phyloP scores from a whole-genome alignment of 2,113 vertebrate genomes.

The Misgurnus anguillicaudatus region DNA sequence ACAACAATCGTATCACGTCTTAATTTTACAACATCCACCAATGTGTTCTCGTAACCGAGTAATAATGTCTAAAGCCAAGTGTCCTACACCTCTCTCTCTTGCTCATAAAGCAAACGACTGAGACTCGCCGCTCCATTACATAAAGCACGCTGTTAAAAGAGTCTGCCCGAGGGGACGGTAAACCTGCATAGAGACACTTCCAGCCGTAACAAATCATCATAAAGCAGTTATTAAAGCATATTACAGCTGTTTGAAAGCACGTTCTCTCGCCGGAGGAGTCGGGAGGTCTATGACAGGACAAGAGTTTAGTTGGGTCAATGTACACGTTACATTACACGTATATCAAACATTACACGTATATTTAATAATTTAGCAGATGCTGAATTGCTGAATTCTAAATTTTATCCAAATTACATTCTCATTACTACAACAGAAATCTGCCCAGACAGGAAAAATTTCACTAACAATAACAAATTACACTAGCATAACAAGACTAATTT shows the following conservation, averaged over 20 bases:
- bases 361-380: too few species aligned
- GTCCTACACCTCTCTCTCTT: conserved; percentile 42
- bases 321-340: too few species aligned
- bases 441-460: too few species aligned
- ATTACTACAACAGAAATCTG: too few species aligned
- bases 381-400: too few species aligned
- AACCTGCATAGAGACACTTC: conserved; percentile 58
- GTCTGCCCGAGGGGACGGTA: conserved; percentile 50
- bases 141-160: conserved; percentile 62
- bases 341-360: too few species aligned
- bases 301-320: conserved; percentile 26
- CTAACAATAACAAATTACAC: too few species aligned
- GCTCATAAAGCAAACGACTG: conserved; percentile 65
- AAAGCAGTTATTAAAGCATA: conserved; percentile 73
- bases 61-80: conserved; percentile 52
- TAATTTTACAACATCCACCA: too few species aligned
- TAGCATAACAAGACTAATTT: too few species aligned
- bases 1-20: too few species aligned
- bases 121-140: conserved; percentile 61
- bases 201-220: conserved; percentile 72
- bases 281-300: conserved; percentile 56
- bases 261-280: neutral
- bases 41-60: too few species aligned
- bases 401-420: too few species aligned
- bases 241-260: conserved; percentile 50